A percentile compares a stretch with the other conserved stretches of the same genome.
Evolutionary conservation across 37 sponge, comb jelly and placozoan species (phyloP).

Genomic region (Corticium candelabrum): DNA sequence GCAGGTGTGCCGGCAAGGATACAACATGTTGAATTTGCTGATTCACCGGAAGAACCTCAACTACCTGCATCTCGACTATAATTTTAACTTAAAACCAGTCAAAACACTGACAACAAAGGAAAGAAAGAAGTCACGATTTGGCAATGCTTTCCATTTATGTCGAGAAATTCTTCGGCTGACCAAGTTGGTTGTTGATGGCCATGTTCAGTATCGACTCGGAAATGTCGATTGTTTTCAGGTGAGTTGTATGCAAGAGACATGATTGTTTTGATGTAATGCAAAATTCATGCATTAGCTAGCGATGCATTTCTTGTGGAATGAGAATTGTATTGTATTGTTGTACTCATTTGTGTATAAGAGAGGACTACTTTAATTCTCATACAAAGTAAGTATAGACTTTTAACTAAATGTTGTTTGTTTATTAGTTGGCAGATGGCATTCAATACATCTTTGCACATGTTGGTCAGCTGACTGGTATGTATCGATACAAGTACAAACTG

Average conservation of each 20-base stretch:
- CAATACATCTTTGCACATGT: slow-evolving; percentile 98
- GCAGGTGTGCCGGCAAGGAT: slow-evolving; percentile 99
- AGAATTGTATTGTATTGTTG: too few relatives aligned
- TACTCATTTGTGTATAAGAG: too few relatives aligned
- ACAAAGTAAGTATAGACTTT: too few relatives aligned
- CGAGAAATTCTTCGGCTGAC: slow-evolving; percentile 96
- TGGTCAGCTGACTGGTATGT: slow-evolving; percentile 99
- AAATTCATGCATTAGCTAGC: neutral
- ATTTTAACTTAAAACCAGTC: slow-evolving; percentile 98
- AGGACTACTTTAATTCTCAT: too few relatives aligned
- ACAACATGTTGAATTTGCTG: slow-evolving; percentile 99
- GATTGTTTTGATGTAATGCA: neutral
- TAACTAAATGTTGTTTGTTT: too few relatives aligned
- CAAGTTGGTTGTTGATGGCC: slow-evolving; percentile 95
- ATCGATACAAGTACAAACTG: slow-evolving; percentile 99
- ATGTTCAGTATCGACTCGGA: slow-evolving; percentile 97
- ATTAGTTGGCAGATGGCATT: slow-evolving; percentile 92
- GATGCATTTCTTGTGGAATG: too few relatives aligned
- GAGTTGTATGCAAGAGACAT: neutral
- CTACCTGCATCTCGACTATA: slow-evolving; percentile 99
- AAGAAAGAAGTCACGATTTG: slow-evolving; percentile 96
- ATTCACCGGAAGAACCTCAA: slow-evolving; percentile 99
- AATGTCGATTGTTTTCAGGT: slow-evolving; percentile 95
- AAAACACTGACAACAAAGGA: slow-evolving; percentile 99
- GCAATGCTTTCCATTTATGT: slow-evolving; percentile 98